Base-by-base conservation (phyloP, 2,797 vertebrate genomes). In the Sebastes cheni region DNA sequence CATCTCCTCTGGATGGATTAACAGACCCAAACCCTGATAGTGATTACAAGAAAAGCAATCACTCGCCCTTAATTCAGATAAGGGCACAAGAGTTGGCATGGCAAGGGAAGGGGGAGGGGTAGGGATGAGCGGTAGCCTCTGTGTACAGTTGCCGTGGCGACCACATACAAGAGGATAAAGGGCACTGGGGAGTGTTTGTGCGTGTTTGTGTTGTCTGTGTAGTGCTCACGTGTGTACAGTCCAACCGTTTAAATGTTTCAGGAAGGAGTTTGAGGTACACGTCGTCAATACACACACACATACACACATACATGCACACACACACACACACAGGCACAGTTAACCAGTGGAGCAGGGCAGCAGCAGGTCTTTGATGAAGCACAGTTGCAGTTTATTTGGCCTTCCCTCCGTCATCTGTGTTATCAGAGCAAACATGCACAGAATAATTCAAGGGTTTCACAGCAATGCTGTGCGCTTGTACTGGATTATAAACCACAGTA, bases 41-140 rank as follows among this genome's bases (percentile, higher is more conserved):
- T 67, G 79, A 91, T 92, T 86, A 83, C 79, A 81, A 79, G 66
- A 74, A 82, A 86, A 88, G 68, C 74, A 83, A 88, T 91, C 80
- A 72, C 65, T 79, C 66, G 3, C 22, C 79, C 52, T 73, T 79
- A 27, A 86, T 84, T 88, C 76, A 87, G 69, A 83, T 73, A 58
- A 69, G 81, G 72, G 54, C 55, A 72, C 66, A 68, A 81, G 58
- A 36, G 74, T 42, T 84, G 72, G 82, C 66, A 81, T 76, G 55
- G 36, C 32, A 36, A 58, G 25, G 55, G n/a, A 66, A 29, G 52
- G 69, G 30, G 58, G 29, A 4, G 42, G 67, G 65, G 64, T 4
- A 3, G 32, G 60, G 18, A 3, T 22, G 20, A 50, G 50, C 8
- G 8, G 39, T 60, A 39, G 62, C 65, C 58, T 74, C 62, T 88